Conservation (phyloP, 2,113 vertebrate genomes). For the Columba janthina region DNA sequence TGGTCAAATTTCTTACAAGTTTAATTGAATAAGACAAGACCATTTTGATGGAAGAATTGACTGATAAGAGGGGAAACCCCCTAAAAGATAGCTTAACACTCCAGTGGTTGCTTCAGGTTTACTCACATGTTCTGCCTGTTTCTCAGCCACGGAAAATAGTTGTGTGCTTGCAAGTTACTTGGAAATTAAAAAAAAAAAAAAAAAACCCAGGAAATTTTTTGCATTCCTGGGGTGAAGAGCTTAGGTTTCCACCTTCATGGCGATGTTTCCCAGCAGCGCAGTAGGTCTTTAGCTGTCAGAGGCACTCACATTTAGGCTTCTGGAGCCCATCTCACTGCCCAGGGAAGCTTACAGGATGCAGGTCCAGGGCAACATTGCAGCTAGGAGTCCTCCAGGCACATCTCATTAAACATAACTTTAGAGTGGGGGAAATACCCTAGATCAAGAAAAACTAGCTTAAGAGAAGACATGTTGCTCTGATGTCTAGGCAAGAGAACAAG, state of each 20-base stretch:
- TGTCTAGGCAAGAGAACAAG: neutral
- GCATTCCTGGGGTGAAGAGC: neutral
- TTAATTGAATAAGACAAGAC: constrained; percentile 55
- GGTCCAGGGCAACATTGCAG: neutral
- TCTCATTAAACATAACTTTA: neutral
- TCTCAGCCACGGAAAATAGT: neutral
- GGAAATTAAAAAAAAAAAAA: neutral
- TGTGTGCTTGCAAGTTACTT: neutral
- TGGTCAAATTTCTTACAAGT: constrained; percentile 40
- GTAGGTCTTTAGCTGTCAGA: neutral
- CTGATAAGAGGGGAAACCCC: neutral
- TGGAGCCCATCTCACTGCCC: neutral
- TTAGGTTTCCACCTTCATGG: neutral
- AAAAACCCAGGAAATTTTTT: neutral
- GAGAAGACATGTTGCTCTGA: neutral
- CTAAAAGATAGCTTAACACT: neutral
- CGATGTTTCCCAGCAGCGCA: neutral
- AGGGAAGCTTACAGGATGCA: neutral
- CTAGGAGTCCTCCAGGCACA: neutral
- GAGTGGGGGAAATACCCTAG: neutral
- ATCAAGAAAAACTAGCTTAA: neutral
- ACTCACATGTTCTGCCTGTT: neutral
- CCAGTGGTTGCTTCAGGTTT: neutral
- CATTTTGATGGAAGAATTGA: constrained; percentile 48
- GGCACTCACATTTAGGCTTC: neutral